Base-by-base conservation (phyloP, 2,797 vertebrate genomes). In the Aplochiton taeniatus region DNA sequence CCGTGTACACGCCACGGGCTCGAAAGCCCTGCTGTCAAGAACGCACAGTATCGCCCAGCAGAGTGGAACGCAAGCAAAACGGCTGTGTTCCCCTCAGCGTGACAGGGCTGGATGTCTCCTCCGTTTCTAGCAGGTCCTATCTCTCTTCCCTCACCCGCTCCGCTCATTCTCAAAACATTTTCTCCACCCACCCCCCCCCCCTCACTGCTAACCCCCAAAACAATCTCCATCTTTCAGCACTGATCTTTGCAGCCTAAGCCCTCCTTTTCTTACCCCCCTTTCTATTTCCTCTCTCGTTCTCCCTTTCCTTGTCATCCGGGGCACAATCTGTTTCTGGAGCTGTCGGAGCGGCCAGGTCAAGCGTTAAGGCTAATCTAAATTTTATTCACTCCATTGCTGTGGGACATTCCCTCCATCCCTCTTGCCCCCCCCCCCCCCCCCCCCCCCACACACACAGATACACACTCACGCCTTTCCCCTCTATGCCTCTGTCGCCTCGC, bases 341-440 rank as follows among this genome's bases (percentile, higher is more conserved):
- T 73, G 67, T 71, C 56, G 70, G 61, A 75, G 74, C 63, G 65
- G 78, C 70, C 79, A 75, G 84, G 79, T 85, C 77, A 83, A 79
- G 72, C 77, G 18, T 74, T 66, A 79, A 69, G 73, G 75, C 69
- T 83, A 77, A 89, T 87, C 70, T 84, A 75, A 83, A 84, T 81
- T 85, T 81, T 58, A 74, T 85, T 86, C 65, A 70, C 61, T 73
- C 67, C 10, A 52, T 80, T 72, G 65, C 52, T 45, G 16, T 71
- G 69, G 69, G 58, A 13, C 18, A 6, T 0, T 42, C 11, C 46
- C 54, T 46, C 45, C 16, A 8, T 11, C 17, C 13, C 14, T 11
- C 4, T 58, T 55, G 45, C 10, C 58, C 14, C 17, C 13, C 50
- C 56, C 8, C 48, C 17, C 10, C 46, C 19, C 11, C 44, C 17